Percentiles rank a stretch among this genome's conserved stretches.
Evolutionary conservation across 2,113 vertebrate genomes (phyloP).

Genomic region (Trinectes maculatus): DNA sequence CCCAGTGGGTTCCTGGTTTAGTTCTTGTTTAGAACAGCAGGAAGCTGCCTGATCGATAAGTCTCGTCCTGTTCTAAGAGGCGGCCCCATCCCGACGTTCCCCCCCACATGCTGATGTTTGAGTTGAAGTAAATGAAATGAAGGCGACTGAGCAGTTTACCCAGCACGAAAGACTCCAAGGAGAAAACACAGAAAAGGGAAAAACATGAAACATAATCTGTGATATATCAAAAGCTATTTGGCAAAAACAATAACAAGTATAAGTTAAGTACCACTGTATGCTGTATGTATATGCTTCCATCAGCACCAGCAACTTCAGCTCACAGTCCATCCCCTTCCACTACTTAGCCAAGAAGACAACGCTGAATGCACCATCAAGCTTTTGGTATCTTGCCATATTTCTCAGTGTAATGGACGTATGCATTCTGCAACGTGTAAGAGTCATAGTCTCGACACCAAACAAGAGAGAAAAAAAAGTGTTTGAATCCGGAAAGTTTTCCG

Average conservation of each 20-base stretch:
- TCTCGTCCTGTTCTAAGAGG: not conserved
- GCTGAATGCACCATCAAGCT: too few relatives aligned
- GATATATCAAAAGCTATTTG: not conserved
- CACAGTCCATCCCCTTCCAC: too few relatives aligned
- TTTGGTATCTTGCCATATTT: too few relatives aligned
- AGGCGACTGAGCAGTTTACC: not conserved
- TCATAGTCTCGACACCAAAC: too few relatives aligned
- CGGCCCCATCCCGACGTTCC: not conserved
- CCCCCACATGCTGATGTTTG: not conserved
- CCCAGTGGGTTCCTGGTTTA: not conserved
- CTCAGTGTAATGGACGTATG: too few relatives aligned
- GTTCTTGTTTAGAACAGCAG: not conserved
- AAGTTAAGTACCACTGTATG: too few relatives aligned
- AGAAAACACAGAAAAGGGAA: not conserved
- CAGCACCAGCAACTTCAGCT: too few relatives aligned
- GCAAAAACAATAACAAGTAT: too few relatives aligned
- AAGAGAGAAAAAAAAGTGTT: too few relatives aligned
- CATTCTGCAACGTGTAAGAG: too few relatives aligned
- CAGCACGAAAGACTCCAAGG: not conserved
- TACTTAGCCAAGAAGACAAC: too few relatives aligned
- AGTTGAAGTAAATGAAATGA: not conserved
- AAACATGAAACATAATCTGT: not conserved
- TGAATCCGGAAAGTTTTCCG: slow-evolving; percentile 14
- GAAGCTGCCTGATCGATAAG: not conserved
- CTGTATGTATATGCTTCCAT: too few relatives aligned